Percentiles rank a stretch among this genome's conserved stretches.
Conservation (phyloP, 2,888 invertebrate genomes). For the Pyrocoelia pectoralis region DNA sequence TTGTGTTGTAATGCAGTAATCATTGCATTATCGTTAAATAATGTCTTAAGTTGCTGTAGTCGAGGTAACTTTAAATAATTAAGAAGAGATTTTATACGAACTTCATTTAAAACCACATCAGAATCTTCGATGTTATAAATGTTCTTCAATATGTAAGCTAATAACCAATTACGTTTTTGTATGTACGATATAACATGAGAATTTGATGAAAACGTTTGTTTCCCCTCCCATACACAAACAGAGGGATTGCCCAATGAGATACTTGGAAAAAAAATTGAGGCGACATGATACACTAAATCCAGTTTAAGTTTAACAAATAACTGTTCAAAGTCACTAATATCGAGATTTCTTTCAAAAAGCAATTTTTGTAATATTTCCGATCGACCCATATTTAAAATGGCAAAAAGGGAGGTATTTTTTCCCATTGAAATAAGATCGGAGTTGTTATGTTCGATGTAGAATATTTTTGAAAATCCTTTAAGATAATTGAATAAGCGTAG, state of each 20-base stretch:
- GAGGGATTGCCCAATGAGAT: slow-evolving; percentile 64
- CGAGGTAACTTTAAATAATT: slow-evolving; percentile 67
- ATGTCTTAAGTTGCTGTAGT: slow-evolving; percentile 63
- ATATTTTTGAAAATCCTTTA: slow-evolving; percentile 64
- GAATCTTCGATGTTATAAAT: slow-evolving; percentile 66
- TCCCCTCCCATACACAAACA: slow-evolving; percentile 56
- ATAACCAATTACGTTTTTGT: slow-evolving; percentile 72
- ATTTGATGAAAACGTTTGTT: slow-evolving; percentile 54
- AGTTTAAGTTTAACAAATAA: slow-evolving; percentile 75
- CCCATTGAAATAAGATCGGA: slow-evolving; percentile 52
- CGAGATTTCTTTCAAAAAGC: slow-evolving; percentile 72
- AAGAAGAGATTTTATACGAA: slow-evolving; percentile 66
- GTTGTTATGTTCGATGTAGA: slow-evolving; percentile 53
- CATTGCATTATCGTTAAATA: slow-evolving; percentile 67
- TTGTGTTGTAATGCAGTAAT: slow-evolving; percentile 67
- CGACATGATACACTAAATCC: slow-evolving; percentile 77
- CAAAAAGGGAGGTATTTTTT: slow-evolving; percentile 61
- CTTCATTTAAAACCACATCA: slow-evolving; percentile 63
- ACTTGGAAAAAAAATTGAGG: slow-evolving; percentile 76
- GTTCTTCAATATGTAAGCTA: slow-evolving; percentile 73
- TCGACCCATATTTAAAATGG: slow-evolving; percentile 64
- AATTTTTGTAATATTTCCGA: slow-evolving; percentile 71
- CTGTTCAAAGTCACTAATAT: slow-evolving; percentile 73
- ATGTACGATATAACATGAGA: slow-evolving; percentile 69
- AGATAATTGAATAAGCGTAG: slow-evolving; percentile 67